Percentiles rank a stretch among this genome's conserved stretches.
These are phyloP conservation scores for Xanthorhoe spadicearia DNA, from an alignment of 2,888 invertebrate genomes.

Conservation along the genomic window DNA sequence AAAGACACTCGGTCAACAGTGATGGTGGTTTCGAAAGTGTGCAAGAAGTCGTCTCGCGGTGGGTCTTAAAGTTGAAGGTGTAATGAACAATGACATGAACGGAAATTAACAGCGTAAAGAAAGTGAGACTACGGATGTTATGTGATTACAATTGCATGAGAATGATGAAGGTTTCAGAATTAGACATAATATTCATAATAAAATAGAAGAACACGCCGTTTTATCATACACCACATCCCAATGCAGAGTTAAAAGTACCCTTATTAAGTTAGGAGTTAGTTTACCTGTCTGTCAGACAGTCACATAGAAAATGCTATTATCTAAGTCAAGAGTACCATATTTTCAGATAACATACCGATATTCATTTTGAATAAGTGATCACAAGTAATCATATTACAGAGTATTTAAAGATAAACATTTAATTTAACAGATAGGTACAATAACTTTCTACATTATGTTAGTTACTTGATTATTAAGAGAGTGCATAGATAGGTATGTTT, in stretches of 20 bases:
- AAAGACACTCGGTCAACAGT: not conserved
- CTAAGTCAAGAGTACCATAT: conserved; percentile 14
- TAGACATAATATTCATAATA: not conserved
- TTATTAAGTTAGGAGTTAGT: not conserved
- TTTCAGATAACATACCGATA: conserved; percentile 11
- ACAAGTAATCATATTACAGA: conserved; percentile 26
- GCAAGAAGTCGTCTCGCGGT: not conserved
- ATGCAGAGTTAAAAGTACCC: not conserved
- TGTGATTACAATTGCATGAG: too few relatives aligned
- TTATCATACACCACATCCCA: conserved; percentile 11
- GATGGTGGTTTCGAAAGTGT: not conserved
- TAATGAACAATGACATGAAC: not conserved
- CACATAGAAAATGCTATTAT: not conserved
- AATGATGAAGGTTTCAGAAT: not conserved
- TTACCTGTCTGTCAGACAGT: conserved; percentile 6
- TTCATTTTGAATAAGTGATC: conserved; percentile 12
- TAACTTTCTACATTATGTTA: conserved; percentile 56
- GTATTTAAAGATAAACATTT: conserved; percentile 24
- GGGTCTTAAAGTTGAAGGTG: not conserved
- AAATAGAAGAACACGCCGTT: not conserved
- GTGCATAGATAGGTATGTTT: conserved; percentile 71
- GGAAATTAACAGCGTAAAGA: not conserved
- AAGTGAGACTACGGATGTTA: not conserved
- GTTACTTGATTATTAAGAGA: conserved; percentile 58
- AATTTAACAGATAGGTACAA: conserved; percentile 26